Base-by-base conservation (phyloP, 23 tunicate species). In the Corella eumyota region DNA sequence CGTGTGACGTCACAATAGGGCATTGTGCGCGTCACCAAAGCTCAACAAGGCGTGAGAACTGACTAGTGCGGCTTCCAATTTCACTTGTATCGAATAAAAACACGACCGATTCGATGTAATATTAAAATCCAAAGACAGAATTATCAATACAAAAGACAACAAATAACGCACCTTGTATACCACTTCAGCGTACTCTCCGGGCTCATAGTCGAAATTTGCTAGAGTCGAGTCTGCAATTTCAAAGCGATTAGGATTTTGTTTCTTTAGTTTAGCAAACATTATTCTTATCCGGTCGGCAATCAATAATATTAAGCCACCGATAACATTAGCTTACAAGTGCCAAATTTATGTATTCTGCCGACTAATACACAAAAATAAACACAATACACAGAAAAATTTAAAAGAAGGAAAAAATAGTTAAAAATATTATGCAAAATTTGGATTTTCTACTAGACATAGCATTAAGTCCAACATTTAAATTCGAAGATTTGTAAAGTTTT, bases 91-190 rank as follows among this genome's bases (percentile, higher is more conserved):
- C 15, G 48, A 40, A 40, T 40, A 9, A 11, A 40, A 15, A 11
- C 11, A 9, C 11, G 48, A n/a, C n/a, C n/a, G n/a, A n/a, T n/a
- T n/a, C n/a, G n/a, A n/a, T n/a, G n/a, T n/a, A n/a, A n/a, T n/a
- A n/a, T n/a, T n/a, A n/a, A n/a, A n/a, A n/a, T n/a, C n/a, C n/a
- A n/a, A n/a, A n/a, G n/a, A n/a, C n/a, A n/a, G n/a, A n/a, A n/a
- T n/a, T n/a, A n/a, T n/a, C n/a, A n/a, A n/a, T n/a, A n/a, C n/a
- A n/a, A n/a, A n/a, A n/a, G n/a, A n/a, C n/a, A n/a, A n/a, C n/a
- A n/a, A n/a, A n/a, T n/a, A n/a, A 30, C 56, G 9, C 22, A 60
- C 77, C 77, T 60, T 59, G 58, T 71, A 54, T 2, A 71, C 67
- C 27, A 71, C 32, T 19, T 59, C 55, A 17, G 67, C 77, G 45